A percentile compares a stretch with the other conserved stretches of the same genome.
Conservation (phyloP, 2,797 vertebrate species). For the Kryptolebias ocellatus region DNA sequence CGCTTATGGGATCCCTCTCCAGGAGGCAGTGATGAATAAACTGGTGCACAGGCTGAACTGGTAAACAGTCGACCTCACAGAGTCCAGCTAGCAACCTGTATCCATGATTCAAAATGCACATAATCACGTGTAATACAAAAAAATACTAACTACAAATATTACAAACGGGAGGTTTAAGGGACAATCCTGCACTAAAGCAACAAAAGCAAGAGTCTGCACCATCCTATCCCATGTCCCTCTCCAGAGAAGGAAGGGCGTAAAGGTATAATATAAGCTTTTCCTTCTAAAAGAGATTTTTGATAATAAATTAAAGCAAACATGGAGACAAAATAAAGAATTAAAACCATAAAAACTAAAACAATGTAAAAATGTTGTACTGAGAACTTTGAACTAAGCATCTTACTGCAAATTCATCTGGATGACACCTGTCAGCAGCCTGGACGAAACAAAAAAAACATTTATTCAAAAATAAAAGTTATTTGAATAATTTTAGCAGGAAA, state of each 20-base stretch:
- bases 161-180: neutral
- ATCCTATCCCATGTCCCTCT: conserved; percentile 60
- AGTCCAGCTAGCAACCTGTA: conserved; percentile 12
- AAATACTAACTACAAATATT: neutral
- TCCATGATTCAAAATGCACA: neutral
- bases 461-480: neutral
- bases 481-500: no score
- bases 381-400: neutral
- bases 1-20: conserved; percentile 17
- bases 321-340: neutral
- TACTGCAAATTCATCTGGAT: neutral
- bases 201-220: conserved; percentile 40
- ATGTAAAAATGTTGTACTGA: neutral
- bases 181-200: neutral
- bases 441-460: neutral
- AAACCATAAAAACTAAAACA: neutral
- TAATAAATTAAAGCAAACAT: neutral
- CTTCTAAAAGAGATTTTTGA: neutral
- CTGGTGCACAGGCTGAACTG: conserved; percentile 70
- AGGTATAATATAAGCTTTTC: neutral
- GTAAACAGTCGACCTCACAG: conserved; percentile 47
- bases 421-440: conserved; percentile 56
- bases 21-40: conserved; percentile 48
- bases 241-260: conserved; percentile 4
- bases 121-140: neutral